Conservation (phyloP, 2,113 vertebrate genomes). For the Dolichotis patagonum region DNA sequence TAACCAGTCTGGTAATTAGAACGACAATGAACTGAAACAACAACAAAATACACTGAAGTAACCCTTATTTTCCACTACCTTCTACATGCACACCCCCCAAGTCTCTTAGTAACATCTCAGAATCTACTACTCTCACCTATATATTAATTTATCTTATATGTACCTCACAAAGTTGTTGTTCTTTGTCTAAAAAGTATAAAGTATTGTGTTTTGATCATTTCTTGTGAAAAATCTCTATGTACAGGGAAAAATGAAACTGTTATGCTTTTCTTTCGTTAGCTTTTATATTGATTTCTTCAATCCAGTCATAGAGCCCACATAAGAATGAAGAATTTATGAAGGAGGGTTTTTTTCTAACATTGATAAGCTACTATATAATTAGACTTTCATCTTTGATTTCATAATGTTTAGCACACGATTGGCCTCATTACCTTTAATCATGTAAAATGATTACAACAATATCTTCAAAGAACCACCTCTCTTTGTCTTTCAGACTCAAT, state of each 20-base stretch:
- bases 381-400: background rate
- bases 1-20: background rate
- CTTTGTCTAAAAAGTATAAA: background rate
- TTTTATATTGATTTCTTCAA: background rate
- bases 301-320: background rate
- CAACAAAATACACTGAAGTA: background rate
- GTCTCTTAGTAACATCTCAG: background rate
- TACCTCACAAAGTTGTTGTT: background rate
- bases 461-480: background rate
- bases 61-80: background rate
- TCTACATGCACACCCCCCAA: background rate
- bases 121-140: background rate
- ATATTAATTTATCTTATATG: background rate
- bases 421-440: background rate
- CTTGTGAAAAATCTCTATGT: background rate
- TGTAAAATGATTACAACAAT: background rate
- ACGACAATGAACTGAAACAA: background rate
- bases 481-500: background rate
- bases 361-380: background rate
- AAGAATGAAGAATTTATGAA: background rate
- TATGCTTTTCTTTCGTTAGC: background rate
- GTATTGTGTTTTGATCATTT: background rate
- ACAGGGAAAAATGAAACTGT: background rate
- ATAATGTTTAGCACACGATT: background rate
- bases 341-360: background rate